Conservation (phyloP, 53 echinoderm and acorn worm genomes). For the Patiria pectinifera region DNA sequence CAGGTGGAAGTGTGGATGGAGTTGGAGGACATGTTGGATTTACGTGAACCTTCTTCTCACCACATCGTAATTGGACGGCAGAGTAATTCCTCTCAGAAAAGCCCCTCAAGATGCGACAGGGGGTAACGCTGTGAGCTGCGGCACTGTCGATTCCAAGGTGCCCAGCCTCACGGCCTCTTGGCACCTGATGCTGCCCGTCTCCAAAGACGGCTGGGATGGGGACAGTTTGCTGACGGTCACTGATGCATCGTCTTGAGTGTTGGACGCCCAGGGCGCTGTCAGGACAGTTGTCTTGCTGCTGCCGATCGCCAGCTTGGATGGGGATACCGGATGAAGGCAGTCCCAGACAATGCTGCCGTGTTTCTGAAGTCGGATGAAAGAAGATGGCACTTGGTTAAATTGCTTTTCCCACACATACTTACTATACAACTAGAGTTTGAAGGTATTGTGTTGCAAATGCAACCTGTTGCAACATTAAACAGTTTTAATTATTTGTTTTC, state of each 20-base stretch:
- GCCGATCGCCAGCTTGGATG: slow-evolving; percentile 19
- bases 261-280: slow-evolving; percentile 51
- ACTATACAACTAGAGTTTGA: too few species aligned
- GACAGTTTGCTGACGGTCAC: background rate
- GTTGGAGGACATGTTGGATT: background rate
- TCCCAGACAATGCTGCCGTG: slow-evolving; percentile 98
- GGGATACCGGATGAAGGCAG: slow-evolving; percentile 78
- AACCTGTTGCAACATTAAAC: too few species aligned
- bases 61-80: background rate
- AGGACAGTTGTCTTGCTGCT: slow-evolving; percentile 28
- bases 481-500: too few species aligned
- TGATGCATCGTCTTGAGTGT: background rate
- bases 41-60: background rate
- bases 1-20: background rate
- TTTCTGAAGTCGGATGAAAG: slow-evolving; percentile 64
- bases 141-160: slow-evolving; percentile 28
- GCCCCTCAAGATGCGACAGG: slow-evolving; percentile 38
- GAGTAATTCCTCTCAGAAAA: background rate
- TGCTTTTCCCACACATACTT: background rate
- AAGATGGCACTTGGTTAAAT: background rate
- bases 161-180: slow-evolving; percentile 42
- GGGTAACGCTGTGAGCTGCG: slow-evolving; percentile 11
- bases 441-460: too few species aligned
- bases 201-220: background rate
- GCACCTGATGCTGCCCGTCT: background rate